A percentile compares a stretch with the other conserved stretches of the same genome.
phyloP scores from a whole-genome alignment of 1,140 invertebrate species.

The Chrysopa pallens region DNA sequence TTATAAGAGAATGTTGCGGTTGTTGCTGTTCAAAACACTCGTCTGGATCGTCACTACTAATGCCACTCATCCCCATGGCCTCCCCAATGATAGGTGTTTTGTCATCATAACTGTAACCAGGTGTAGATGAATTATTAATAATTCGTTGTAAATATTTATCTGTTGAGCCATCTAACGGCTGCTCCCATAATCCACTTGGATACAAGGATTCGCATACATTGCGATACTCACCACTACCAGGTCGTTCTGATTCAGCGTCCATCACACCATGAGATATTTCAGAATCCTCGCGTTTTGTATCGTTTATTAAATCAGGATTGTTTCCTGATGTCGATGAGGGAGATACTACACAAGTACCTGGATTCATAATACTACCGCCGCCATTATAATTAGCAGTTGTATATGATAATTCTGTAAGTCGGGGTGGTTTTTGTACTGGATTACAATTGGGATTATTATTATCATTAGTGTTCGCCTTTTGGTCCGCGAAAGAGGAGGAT shows the following conservation, averaged over 20 bases:
- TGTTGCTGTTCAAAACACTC: conserved; percentile 17
- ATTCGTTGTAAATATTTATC: conserved; percentile 27
- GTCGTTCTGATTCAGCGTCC: conserved; percentile 15
- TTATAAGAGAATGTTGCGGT: conserved; percentile 2
- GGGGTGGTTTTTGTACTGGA: conserved; percentile 46
- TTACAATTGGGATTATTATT: conserved; percentile 35
- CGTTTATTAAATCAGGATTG: conserved; percentile 67
- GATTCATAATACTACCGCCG: conserved; percentile 37
- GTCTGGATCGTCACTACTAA: conserved; percentile 17
- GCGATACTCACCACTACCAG: conserved; percentile 47
- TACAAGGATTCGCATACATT: conserved; percentile 48
- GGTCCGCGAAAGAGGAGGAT: conserved; percentile 23
- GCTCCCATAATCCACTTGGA: conserved; percentile 49
- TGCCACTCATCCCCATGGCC: conserved; percentile 30
- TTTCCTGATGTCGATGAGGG: conserved; percentile 50
- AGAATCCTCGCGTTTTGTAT: conserved; percentile 39
- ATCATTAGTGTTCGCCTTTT: conserved; percentile 11
- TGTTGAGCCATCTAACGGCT: conserved; percentile 24
- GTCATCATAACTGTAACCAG: conserved; percentile 41
- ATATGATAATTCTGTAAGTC: conserved; percentile 41
- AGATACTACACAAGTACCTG: conserved; percentile 39
- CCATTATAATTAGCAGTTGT: conserved; percentile 40
- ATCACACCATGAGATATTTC: conserved; percentile 17
- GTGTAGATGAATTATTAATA: conserved; percentile 24
- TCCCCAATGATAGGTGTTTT: conserved; percentile 57